These are phyloP conservation scores for Meloidogyne floridensis DNA, from an alignment of 1,140 invertebrate species.

Conservation along the genomic window DNA sequence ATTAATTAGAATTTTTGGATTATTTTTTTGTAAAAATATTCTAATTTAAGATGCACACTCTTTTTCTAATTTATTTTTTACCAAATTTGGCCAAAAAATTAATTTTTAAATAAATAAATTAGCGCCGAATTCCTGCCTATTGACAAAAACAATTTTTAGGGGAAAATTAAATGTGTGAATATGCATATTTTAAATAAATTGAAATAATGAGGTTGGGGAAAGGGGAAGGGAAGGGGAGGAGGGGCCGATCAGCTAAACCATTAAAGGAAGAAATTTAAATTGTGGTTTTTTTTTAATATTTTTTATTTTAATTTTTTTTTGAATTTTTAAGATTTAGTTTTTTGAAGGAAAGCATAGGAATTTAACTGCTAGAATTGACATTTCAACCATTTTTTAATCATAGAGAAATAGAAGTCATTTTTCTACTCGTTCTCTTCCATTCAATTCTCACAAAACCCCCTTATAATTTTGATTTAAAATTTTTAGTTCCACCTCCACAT, in stretches of 20 bases:
- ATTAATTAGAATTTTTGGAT: no score
- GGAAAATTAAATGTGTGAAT: neutral
- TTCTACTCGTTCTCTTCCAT: no score
- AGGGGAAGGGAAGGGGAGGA: neutral
- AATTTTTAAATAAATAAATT: neutral
- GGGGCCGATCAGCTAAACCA: neutral
- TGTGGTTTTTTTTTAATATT: no score
- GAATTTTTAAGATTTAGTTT: no score
- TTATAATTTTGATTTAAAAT: no score
- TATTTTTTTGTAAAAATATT: neutral
- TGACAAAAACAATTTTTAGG: neutral
- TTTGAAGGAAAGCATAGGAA: no score
- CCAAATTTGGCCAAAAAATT: constrained; percentile 7
- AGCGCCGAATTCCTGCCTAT: neutral
- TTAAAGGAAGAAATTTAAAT: neutral
- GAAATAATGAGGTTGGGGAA: constrained; percentile 6
- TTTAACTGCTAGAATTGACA: no score
- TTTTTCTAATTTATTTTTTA: constrained; percentile 5
- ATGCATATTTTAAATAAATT: neutral
- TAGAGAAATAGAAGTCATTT: no score
- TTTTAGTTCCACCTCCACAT: no score
- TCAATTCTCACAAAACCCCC: no score
- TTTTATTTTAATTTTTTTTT: no score
- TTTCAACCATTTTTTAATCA: no score
- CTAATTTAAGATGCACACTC: neutral